Base-by-base conservation (phyloP, 2,888 invertebrate species). In the Diplazon laetatorius region DNA sequence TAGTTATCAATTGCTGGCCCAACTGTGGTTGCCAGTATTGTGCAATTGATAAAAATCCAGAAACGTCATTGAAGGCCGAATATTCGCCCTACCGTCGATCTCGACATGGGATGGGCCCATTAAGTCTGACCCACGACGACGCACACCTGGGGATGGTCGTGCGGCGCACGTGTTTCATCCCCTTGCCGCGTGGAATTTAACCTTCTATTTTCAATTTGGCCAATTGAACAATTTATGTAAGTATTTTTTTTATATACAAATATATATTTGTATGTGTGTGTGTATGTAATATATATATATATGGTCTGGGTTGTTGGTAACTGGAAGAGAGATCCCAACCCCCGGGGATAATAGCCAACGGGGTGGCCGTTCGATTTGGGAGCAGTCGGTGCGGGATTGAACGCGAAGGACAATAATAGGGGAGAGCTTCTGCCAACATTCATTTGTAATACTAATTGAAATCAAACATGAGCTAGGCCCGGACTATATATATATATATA, bases 361-460 rank as follows among this genome's bases (percentile, higher is more conserved):
- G 30, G 30, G 14, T 55, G 55, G 30, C 14, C 30, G 66, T 68
- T 73, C 59, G 76, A 72, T 72, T 69, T 14, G 48, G 73, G 62
- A 76, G 72, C 72, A 76, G 69, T 76, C 37, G 76, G 60, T 60
- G 16, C 16, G 57, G 68, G 63, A 73, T 80, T 62, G 50, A 80
- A 42, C 69, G 42, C 39, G 50, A 59, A 52, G 76, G 73, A 79
- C 68, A 76, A 79, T 74, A 77, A 72, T 60, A 52, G 39, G 50
- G 74, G 62, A 44, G 20, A 48, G 63, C 16, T 75, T 79, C 62
- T 55, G 70, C 52, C 57, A 78, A 73, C 82, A 74, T 78, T 81
- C 81, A 83, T 83, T 83, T 85, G 84, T 84, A 83, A 84, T 83
- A 84, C 85, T 86, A 85, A 86, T 85, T 85, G 84, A 86, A 86